Evolutionary conservation across 2,888 invertebrate species (phyloP).

Genomic region (Drosophila suboccidentalis): DNA sequence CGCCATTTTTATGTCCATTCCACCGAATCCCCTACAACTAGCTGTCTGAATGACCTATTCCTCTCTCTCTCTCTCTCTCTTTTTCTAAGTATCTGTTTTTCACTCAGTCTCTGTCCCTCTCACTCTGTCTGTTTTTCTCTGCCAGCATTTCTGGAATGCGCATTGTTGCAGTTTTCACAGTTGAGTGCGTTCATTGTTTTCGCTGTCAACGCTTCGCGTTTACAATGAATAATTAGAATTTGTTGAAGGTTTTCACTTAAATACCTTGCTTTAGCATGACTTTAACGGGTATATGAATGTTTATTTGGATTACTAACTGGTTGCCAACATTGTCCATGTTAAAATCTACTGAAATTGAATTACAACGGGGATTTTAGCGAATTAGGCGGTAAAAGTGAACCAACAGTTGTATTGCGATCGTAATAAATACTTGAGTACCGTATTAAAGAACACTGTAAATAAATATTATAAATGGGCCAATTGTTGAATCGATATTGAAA

Average conservation of each 20-base stretch:
- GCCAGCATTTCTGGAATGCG: conserved; percentile 61
- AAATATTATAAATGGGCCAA: too few species aligned
- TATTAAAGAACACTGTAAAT: too few species aligned
- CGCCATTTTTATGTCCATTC: conserved; percentile 52
- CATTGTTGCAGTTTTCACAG: conserved; percentile 75
- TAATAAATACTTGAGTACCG: too few species aligned
- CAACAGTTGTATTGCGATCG: too few species aligned
- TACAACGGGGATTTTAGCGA: not conserved
- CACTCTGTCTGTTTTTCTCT: conserved; percentile 6
- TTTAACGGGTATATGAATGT: conserved; percentile 13
- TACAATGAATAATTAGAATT: conserved; percentile 77
- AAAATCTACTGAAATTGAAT: not conserved
- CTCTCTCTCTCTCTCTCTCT: conserved; percentile 5
- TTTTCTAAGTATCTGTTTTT: not conserved
- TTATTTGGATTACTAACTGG: not conserved
- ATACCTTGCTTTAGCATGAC: conserved; percentile 21
- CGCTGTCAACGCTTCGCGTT: conserved; percentile 73
- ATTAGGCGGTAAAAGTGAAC: too few species aligned
- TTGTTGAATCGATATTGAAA: too few species aligned
- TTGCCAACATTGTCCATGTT: not conserved
- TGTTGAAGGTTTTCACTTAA: conserved; percentile 48
- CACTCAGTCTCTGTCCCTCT: conserved; percentile 4
- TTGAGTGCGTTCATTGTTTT: conserved; percentile 76
- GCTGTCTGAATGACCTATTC: not conserved
- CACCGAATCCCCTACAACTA: conserved; percentile 5